Evolutionary conservation across 1,140 invertebrate genomes (phyloP), one percentile per base, ranked within the genome.

Genomic region (Drosophila parabipectinata): DNA sequence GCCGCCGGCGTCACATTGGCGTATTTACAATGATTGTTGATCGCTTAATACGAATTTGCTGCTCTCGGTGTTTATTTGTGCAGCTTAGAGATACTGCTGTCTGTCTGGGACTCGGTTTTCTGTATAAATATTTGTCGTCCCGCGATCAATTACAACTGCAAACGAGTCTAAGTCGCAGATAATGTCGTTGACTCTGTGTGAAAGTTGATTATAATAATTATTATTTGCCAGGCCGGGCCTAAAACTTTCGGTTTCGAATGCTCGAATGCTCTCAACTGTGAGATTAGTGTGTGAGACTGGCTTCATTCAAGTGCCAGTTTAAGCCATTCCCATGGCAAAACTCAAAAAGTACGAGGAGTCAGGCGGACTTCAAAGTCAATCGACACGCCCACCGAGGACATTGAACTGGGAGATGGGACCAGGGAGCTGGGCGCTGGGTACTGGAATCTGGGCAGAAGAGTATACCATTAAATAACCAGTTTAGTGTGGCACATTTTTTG

Each of bases 11-110:
- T 87, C 82, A 48, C 82, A 69, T 68, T 87, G 82, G 45, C 82
- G 75, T 77, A 88, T 88, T 88, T 88, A 82, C 83, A 76, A 79
- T 77, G 84, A 83, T 88, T 88, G 83, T 88, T 88, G 83, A 88
- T 88, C 79, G 83, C 83, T 88, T 89, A 88, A 88, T 88, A 88
- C 68, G 72, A 79, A 83, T 79, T 85, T 82, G 39, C 44, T 50
- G 51, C 57, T 50, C 28, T 56, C 56, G 26, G 56, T 74, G 75
- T 79, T 83, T 83, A 72, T 83, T 84, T 84, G 76, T 62, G 62
- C 62, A 77, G 80, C 80, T 83, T 62, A 76, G 41, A 68, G 80
- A 79, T 77, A 84, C 47, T 57, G 75, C 75, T 72, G 60, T 32
- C 69, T 73, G 39, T 45, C 45, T 61, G 26, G 21, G 58, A 8